Conservation (phyloP, 2,888 invertebrate species). For the Trachelus stipa region DNA sequence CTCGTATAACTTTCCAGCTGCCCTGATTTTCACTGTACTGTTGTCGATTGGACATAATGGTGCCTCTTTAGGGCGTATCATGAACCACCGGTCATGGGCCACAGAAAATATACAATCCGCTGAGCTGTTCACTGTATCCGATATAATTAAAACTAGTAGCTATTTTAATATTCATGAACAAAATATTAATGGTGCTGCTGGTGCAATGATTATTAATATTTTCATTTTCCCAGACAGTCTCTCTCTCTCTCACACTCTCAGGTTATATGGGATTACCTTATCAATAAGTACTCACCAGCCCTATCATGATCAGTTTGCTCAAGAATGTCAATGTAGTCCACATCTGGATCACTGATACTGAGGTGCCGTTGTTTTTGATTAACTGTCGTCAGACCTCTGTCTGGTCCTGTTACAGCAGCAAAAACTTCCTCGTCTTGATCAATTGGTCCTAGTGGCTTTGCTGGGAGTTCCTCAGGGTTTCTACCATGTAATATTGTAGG, state of each 20-base stretch:
- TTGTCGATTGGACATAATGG: constrained; percentile 56
- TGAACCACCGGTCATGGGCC: constrained; percentile 56
- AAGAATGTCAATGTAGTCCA: constrained; percentile 78
- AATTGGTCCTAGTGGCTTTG: constrained; percentile 68
- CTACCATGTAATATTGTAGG: constrained; percentile 78
- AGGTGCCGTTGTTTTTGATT: constrained; percentile 76
- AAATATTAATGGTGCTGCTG: neutral
- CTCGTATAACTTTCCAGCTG: constrained; percentile 58
- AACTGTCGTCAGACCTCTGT: constrained; percentile 82
- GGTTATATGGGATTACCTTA: neutral
- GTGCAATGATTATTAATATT: neutral
- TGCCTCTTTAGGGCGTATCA: constrained; percentile 45
- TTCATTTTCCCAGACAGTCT: neutral
- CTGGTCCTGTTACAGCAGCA: constrained; percentile 85
- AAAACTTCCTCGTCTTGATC: constrained; percentile 72
- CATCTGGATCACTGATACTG: constrained; percentile 75
- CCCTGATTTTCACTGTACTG: constrained; percentile 59
- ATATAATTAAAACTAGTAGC: constrained; percentile 3
- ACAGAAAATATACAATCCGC: constrained; percentile 58
- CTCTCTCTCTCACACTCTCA: neutral
- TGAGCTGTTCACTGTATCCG: constrained; percentile 43
- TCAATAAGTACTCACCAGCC: constrained; percentile 42
- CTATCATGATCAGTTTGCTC: constrained; percentile 61
- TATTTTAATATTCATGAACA: neutral
- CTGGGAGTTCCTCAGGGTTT: constrained; percentile 79